These are phyloP conservation scores for Notothenia rossii DNA, from an alignment of 2,113 vertebrate species.

Conservation along the genomic window DNA sequence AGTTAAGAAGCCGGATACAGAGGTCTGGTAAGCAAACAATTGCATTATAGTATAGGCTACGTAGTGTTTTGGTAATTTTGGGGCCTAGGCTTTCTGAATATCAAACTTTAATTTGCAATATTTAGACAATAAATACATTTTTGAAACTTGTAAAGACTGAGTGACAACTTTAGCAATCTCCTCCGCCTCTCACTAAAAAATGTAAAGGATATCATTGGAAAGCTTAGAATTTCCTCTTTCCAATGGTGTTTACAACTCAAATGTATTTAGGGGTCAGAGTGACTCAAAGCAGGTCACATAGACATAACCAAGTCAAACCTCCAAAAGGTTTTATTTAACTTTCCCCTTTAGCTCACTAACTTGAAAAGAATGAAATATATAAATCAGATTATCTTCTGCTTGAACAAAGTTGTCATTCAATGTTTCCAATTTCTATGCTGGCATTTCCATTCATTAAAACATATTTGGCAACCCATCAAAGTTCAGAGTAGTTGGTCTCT, in stretches of 20 bases:
- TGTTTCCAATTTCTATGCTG: constrained; percentile 24
- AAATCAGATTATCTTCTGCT: constrained; percentile 13
- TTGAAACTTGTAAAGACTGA: no score
- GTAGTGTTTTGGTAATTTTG: no score
- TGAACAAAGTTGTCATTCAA: constrained; percentile 14
- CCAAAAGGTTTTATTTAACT: neutral
- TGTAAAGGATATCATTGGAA: no score
- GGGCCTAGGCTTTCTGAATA: no score
- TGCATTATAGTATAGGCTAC: no score
- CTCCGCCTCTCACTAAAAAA: no score
- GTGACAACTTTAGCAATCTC: no score
- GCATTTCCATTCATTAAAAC: constrained; percentile 54
- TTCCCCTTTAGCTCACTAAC: neutral
- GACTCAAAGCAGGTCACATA: neutral
- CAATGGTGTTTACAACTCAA: no score
- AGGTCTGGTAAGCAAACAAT: neutral
- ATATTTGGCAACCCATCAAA: constrained; percentile 56
- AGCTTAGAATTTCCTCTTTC: no score
- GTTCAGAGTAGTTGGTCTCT: constrained; percentile 60
- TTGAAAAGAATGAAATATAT: neutral
- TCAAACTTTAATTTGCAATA: no score
- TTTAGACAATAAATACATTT: no score
- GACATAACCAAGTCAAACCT: neutral
- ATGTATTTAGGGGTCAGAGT: no score
- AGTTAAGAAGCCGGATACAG: neutral